Evolutionary conservation across 2,888 invertebrate species (phyloP).

Genomic region (Tubiluchus corallicola): DNA sequence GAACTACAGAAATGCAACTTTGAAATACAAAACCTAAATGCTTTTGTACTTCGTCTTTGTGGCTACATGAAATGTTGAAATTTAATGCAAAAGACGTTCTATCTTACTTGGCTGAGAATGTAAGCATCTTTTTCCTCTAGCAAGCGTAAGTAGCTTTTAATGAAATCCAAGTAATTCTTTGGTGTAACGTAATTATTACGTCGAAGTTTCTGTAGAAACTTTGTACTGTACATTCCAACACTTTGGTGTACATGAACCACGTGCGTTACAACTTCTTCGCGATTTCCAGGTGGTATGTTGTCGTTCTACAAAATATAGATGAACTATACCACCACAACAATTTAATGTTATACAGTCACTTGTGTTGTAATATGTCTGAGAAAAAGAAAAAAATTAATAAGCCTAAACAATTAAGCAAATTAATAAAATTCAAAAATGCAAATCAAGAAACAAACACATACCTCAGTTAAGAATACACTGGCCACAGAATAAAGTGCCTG

Average conservation of each 20-base stretch:
- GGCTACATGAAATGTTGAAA: too few relatives aligned
- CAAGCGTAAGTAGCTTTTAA: conserved; percentile 53
- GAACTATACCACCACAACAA: neutral
- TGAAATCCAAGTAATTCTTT: conserved; percentile 72
- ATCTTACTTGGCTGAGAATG: conserved; percentile 32
- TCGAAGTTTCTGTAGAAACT: conserved; percentile 51
- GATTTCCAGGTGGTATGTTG: conserved; percentile 45
- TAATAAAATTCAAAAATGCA: too few relatives aligned
- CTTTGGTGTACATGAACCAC: conserved; percentile 67
- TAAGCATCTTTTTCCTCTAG: conserved; percentile 46
- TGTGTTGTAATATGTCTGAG: neutral
- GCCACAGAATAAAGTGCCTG: conserved; percentile 75
- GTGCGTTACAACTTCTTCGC: conserved; percentile 54
- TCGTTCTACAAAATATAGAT: conserved; percentile 33
- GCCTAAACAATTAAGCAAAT: too few relatives aligned
- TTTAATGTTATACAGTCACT: neutral
- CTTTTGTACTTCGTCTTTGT: too few relatives aligned
- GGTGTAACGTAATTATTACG: conserved; percentile 75
- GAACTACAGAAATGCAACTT: too few relatives aligned
- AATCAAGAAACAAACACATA: conserved; percentile 32
- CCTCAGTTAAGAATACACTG: conserved; percentile 57
- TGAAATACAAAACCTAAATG: too few relatives aligned
- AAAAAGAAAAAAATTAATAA: neutral
- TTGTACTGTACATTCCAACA: conserved; percentile 47
- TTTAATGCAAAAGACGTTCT: too few relatives aligned